Conservation (phyloP, 2,113 vertebrate species). For the Tursiops truncatus region DNA sequence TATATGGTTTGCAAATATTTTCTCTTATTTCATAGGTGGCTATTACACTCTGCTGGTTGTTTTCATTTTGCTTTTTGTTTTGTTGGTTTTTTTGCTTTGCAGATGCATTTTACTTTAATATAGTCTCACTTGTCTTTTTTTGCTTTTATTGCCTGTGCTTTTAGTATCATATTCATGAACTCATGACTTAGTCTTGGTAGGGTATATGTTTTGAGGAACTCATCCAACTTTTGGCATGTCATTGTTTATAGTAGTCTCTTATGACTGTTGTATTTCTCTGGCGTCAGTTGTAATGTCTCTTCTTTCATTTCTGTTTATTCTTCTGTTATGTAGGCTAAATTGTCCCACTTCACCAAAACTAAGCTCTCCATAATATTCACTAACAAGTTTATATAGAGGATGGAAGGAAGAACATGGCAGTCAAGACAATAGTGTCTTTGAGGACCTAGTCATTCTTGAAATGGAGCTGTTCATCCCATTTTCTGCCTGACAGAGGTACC, state of each 20-base stretch:
- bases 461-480: background rate
- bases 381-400: background rate
- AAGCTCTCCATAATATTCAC: background rate
- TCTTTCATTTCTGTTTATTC: background rate
- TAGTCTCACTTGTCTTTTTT: background rate
- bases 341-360: background rate
- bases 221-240: background rate
- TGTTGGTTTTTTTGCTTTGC: background rate
- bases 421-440: background rate
- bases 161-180: background rate
- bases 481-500: rapidly evolving
- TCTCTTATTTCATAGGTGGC: too few relatives aligned
- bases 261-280: background rate
- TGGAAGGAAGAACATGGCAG: rapidly evolving
- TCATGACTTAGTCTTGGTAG: background rate
- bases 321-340: background rate
- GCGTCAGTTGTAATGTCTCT: background rate
- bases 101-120: background rate
- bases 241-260: background rate
- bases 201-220: background rate
- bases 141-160: background rate
- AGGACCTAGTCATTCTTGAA: background rate
- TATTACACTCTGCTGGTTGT: background rate
- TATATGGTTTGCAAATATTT: background rate
- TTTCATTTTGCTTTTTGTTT: background rate